Base-by-base conservation (phyloP, 2,113 vertebrate genomes). In the Baryphthengus martii region DNA sequence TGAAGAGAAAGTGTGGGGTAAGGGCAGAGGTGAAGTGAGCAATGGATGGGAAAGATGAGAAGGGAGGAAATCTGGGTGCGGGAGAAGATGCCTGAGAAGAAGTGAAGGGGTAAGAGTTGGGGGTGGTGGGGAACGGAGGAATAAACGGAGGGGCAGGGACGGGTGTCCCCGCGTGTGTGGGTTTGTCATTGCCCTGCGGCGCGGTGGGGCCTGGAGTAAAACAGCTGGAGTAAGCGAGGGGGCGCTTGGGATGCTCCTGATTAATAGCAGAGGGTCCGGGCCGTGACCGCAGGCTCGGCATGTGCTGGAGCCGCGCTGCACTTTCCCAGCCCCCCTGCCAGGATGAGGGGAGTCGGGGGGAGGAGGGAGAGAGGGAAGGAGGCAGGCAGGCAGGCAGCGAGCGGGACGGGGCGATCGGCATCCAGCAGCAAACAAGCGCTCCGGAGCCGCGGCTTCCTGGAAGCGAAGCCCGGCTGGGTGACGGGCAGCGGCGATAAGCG, bases 251-350 rank as follows among this genome's bases (percentile, higher is more conserved):
- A 94, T 70, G 97, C 93, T 94, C 80, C 49, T 44, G 96, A 83
- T 73, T 65, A 92, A 76, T 42, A 56, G 89, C 65, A 49, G 90
- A 82, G 96, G 96, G 97, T 90, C 96, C 94, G 82, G 95, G 95
- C 96, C 92, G 81, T 76, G 91, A 90, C 87, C 96, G 84, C 85
- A 35, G 50, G 74, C 95, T 77, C 96, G 44, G 95, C 77, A 25
- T 37, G 90, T 44, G 95, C 93, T 87, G 88, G 81, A 83, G 96
- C 88, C 88, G 89, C 89, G 96, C 95, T 44, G 95, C 85, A 53
- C 95, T 42, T 72, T 91, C 96, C 95, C 93, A 91, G 88, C 96
- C 89, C 91, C 94, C 85, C 80, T 79, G 97, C 97, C 95, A 94
- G 95, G 68, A 82, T 68, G 95, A 85, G 91, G 86, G 93, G 93